These are phyloP conservation scores for Felis catus DNA, from an alignment of 2,113 vertebrate genomes.

Conservation along the genomic window F.catus_Fca126_mat1.0 CM031411.1:12798001-12798500, in stretches of 20 bases:
- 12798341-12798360: not conserved
- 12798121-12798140: not conserved
- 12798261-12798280: not conserved
- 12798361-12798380: not conserved
- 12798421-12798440: not conserved
- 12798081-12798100: not conserved
- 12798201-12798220: not conserved
- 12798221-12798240: not conserved
- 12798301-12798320: not conserved
- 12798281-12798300: not conserved
- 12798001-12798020: not conserved
- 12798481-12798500: slow-evolving; percentile 29
- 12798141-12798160: not conserved
- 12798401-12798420: not conserved
- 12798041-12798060: not conserved
- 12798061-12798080: not conserved
- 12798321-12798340: slow-evolving; percentile 2
- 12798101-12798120: not conserved
- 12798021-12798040: not conserved
- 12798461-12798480: not conserved
- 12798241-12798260: not conserved
- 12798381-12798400: not conserved
- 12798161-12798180: not conserved
- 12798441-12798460: not conserved
- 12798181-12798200: not conserved